Conservation (phyloP, 2,888 invertebrate genomes). For the Seira sanloemensis region DNA sequence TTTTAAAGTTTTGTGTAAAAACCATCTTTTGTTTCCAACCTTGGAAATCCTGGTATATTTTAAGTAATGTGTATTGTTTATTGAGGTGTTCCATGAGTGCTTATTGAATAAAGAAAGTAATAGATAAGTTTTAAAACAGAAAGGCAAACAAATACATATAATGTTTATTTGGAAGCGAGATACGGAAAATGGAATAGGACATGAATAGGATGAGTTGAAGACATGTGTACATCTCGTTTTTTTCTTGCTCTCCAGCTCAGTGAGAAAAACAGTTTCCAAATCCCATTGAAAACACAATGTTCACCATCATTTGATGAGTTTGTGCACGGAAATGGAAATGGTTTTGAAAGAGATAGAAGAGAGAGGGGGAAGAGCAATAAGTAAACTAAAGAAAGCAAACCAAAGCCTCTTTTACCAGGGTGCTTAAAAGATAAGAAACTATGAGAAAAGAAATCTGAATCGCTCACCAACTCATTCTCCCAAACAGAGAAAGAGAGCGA, state of each 20-base stretch:
- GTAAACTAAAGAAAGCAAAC: slow-evolving; percentile 52
- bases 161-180: not conserved
- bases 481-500: slow-evolving; percentile 23
- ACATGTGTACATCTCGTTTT: slow-evolving; percentile 59
- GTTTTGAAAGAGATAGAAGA: not conserved
- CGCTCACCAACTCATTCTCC: slow-evolving; percentile 9
- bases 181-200: not conserved
- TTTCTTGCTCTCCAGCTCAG: slow-evolving; percentile 28
- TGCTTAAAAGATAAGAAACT: slow-evolving; percentile 61
- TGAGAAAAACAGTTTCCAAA: slow-evolving; percentile 59
- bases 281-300: slow-evolving; percentile 59
- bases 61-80: slow-evolving; percentile 23
- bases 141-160: not conserved
- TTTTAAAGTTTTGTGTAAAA: slow-evolving; percentile 32
- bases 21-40: slow-evolving; percentile 34
- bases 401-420: slow-evolving; percentile 58
- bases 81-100: slow-evolving; percentile 8
- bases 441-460: slow-evolving; percentile 62
- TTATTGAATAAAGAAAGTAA: not conserved
- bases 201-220: slow-evolving; percentile 20
- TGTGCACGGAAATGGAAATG: slow-evolving; percentile 65
- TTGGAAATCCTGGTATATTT: slow-evolving; percentile 33
- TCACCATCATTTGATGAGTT: slow-evolving; percentile 63
- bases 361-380: slow-evolving; percentile 52
- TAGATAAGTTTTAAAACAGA: not conserved